Base-by-base conservation (phyloP, 2,888 invertebrate genomes). In the Cyclophora punctaria region DNA sequence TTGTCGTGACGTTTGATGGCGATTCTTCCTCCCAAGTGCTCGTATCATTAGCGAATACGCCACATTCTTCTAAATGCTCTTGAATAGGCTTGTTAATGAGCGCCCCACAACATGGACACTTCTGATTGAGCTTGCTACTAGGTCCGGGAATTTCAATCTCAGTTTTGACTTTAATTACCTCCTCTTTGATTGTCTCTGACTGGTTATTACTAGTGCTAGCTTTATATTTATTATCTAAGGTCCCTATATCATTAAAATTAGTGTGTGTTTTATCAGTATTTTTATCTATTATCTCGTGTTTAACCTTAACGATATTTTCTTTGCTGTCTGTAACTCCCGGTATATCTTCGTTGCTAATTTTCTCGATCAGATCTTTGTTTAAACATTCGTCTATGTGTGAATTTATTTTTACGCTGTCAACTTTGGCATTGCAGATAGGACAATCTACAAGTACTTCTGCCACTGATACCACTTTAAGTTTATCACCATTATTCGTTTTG, bases 1-100 rank as follows among this genome's bases (percentile, higher is more conserved):
- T 73, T 2, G 71, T 71, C 34, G 71, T 37, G 48, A 62, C 61
- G 55, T 73, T 75, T 0, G 71, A 72, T 0, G 74, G 73, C 4
- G 72, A 67, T 35, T 67, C 75, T 60, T 73, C 78, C 48, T 65
- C 63, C 35, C 84, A 81, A 43, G 78, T 78, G 56, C 90, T 82
- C 52, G 83, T 83, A 48, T 87, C 75, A 37, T 5, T 37, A 50
- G 79, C 78, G 60, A 86, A 83, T 2, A 78, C 69, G 34, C 89
- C 62, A 58, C 91, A 92, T 51, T 85, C 79, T 44, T 90, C 90
- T 41, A 90, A 67, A 67, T 91, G 90, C 50, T 83, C 76, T 46
- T 80, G 78, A 3, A 86, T 71, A 3, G 75, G 62, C 55, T 73
- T 78, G 3, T 65, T 59, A 33, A 89, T 60, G 48, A 48, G 61